A percentile compares a stretch with the other conserved stretches of the same genome.
phyloP scores from a whole-genome alignment of 2,888 invertebrate species.

The Rhopalosiphum nymphaeae region DNA sequence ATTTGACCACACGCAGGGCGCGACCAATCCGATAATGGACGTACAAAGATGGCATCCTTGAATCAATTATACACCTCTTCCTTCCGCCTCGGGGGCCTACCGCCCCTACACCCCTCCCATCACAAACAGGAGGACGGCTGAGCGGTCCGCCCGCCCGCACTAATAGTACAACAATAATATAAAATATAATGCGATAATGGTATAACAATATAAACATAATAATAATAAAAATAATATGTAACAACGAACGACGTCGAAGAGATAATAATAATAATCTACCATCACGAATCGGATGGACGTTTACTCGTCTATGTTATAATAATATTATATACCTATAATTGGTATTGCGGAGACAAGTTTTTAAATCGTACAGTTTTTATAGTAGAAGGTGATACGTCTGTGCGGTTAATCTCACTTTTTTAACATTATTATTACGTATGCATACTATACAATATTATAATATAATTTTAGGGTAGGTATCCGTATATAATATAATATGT shows the following conservation, averaged over 20 bases:
- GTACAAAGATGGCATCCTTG: conserved; percentile 66
- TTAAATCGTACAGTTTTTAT: background rate
- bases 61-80: conserved; percentile 65
- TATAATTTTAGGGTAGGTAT: background rate
- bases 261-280: conserved; percentile 21
- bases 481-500: background rate
- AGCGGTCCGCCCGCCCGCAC: background rate
- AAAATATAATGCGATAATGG: conserved; percentile 14
- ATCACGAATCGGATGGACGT: conserved; percentile 56
- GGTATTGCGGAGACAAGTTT: background rate
- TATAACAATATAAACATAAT: background rate
- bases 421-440: background rate
- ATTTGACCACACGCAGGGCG: conserved; percentile 66
- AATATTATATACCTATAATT: background rate
- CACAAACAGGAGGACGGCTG: background rate
- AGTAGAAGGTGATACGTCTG: background rate
- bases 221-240: background rate
- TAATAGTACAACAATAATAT: conserved; percentile 18
- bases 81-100: conserved; percentile 57
- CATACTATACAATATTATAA: background rate
- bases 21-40: conserved; percentile 66
- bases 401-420: background rate
- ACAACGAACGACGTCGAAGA: background rate
- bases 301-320: conserved; percentile 41
- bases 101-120: conserved; percentile 17